Evolutionary conservation across 2,888 invertebrate species (phyloP).

Genomic region (Aleiodes testaceus): DNA sequence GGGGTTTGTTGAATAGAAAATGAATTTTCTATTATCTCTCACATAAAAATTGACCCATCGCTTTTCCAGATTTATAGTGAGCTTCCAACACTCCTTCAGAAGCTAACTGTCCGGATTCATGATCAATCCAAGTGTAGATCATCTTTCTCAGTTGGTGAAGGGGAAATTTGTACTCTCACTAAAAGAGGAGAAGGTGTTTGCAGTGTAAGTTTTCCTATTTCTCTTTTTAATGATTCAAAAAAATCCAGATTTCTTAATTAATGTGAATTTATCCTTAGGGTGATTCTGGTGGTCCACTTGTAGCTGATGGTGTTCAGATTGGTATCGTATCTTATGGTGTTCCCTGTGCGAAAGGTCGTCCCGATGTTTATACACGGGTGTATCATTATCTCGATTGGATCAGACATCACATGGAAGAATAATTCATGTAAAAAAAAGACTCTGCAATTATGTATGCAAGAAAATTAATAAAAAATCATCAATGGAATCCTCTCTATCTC

Average conservation of each 20-base stretch:
- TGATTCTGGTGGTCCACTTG: conserved; percentile 59
- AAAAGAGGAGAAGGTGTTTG: conserved; percentile 64
- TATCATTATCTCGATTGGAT: conserved; percentile 18
- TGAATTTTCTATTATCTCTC: no score
- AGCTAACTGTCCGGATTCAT: conserved; percentile 48
- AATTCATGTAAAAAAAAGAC: neutral
- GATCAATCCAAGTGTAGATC: conserved; percentile 46
- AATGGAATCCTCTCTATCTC: no score
- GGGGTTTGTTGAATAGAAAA: no score
- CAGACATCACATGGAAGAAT: neutral
- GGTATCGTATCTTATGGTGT: conserved; percentile 61
- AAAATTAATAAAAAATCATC: no score
- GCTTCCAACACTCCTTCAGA: conserved; percentile 57
- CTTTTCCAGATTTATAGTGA: no score
- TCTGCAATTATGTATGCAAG: no score
- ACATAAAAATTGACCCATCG: no score
- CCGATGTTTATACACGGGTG: conserved; percentile 26
- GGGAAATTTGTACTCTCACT: conserved; percentile 64
- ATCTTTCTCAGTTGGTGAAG: conserved; percentile 44
- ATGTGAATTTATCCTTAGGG: conserved; percentile 48
- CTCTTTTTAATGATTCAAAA: no score
- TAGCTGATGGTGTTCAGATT: conserved; percentile 55
- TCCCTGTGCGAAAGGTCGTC: conserved; percentile 51
- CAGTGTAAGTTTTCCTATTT: conserved; percentile 56
- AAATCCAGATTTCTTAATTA: neutral